Base-by-base conservation (phyloP, 2,888 invertebrate genomes). In the Tricholauxania praeusta region DNA sequence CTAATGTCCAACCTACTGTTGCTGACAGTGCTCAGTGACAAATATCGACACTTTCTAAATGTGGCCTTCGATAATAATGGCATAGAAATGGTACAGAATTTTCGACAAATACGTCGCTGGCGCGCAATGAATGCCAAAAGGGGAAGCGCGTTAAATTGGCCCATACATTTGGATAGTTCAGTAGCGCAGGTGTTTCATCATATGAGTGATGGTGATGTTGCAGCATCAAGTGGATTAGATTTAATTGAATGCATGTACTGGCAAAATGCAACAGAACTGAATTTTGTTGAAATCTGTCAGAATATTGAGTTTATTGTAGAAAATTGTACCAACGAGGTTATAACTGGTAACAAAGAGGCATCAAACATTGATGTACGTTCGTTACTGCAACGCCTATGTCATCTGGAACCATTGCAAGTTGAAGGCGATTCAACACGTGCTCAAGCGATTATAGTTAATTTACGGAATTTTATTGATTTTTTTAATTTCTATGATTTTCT, bases 11-110 rank as follows among this genome's bases (percentile, higher is more conserved):
- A 87, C 81, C 81, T 87, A 66, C 79, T 88, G 74, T 81, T 88
- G 74, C 81, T 88, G 79, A 87, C 88, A 71, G 84, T 87, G 77
- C 79, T 88, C 68, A 88, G 87, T 79, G 86, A 87, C 78, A 86
- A 84, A 78, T 86, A 87, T 81, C 84, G 87, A 67, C 81, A 84
- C 75, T 87, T 86, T 78, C 79, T 87, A 74, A 86, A 84, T 76
- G 82, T 85, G 72, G 81, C 86, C 60, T 82, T 81, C 72, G 79
- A 82, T 68, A 82, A 84, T 67, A 81, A 83, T 68, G 83, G 81
- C 75, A 84, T 85, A 75, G 83, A 81, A 17, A 80, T 80, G 75
- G 81, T 87, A 72, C 83, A 84, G 71, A 83, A 82, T 75, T 87
- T 84, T 77, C 84, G 85, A 14, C 80, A 81, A 69, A 75, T 73